Base-by-base conservation (phyloP, 2,113 vertebrate species). In the Chitala chitala region DNA sequence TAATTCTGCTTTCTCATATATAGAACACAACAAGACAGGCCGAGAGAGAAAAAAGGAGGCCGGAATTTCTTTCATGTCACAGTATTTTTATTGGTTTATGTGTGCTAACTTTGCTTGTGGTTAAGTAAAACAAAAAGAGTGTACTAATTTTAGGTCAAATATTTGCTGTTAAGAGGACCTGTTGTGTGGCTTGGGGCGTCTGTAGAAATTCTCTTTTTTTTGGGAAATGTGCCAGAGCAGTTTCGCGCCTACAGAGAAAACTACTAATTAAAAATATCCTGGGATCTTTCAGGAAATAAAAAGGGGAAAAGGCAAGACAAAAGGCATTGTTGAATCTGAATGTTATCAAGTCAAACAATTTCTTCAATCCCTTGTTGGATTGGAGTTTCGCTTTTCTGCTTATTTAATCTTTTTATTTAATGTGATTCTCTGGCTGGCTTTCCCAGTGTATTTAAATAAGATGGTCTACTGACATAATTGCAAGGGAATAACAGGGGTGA, bases 361-460 rank as follows among this genome's bases (percentile, higher is more conserved):
- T 58, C 71, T 54, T 44, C 54, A 54, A 36, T 71, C 15, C 29
- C 29, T 53, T 33, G 29, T n/a, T 15, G 33, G n/a, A 26, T 42
- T 46, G 12, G 24, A 1, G 4, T 53, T 64, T 65, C 63, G 22
- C 38, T 40, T 65, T 44, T 15, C n/a, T 42, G 36, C n/a, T 65
- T 65, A 42, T 48, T 13, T 42, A 31, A 13, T 65, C 72, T 59
- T 29, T 15, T 65, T 54, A 2, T 38, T 53, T 54, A 54, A 12
- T 53, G 12, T 15, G 15, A 29, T 42, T 74, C 50, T 53, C 15
- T 54, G 9, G 6, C 58, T 65, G 46, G 9, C 26, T 40, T n/a
- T n/a, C n/a, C 29, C 29, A 64, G 72, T 31, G 22, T 26, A 64
- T 64, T 63, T 65, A 74, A 74, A 63, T 74, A 1, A 55, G 61